Evolutionary conservation across 2,113 vertebrate species (phyloP), one percentile per base, ranked within the genome.

Genomic region (Hydropotes inermis): DNA sequence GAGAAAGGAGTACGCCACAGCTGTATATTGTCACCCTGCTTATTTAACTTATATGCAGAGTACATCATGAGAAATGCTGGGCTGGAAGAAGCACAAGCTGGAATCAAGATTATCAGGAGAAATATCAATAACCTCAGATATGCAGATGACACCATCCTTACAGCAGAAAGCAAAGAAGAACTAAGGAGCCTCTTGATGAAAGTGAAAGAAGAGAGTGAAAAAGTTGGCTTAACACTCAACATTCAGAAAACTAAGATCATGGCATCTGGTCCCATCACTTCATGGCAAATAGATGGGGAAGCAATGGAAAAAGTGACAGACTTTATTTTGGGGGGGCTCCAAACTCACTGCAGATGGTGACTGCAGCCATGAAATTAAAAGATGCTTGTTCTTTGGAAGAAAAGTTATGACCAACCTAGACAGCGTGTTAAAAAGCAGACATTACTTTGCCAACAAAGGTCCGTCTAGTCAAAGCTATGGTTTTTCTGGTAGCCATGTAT

Each of bases 1-100:
- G 0, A 17, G 33, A 36, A 67, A 67, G 64, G 64, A 36, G 33
- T 67, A 36, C 2, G 0, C 21, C 8, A 67, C n/a, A 16, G 8
- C 10, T 10, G 16, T 36, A n/a, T 67, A 67, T 36, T 67, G 8
- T 67, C 8, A 67, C 17, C 8, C 33, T 67, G 64, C 64, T 67
- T 67, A 67, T 67, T 67, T 67, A 67, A 67, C 64, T 67, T 36
- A 2, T 21, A 36, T 67, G 64, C 17, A 36, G 16, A 67, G 33
- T 36, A 67, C 64, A 67, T 36, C 64, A 67, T 67, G 64, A 36
- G 64, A 36, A 36, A 67, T 21, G 17, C n/a, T 36, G 17, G 64
- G 33, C 8, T 21, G n/a, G 64, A 67, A 21, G n/a, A 67, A 67
- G n/a, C 64, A 67, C 64, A 67, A 36, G 64, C 64, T 67, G 17